A percentile compares a stretch with the other conserved stretches of the same genome.
phyloP scores from a whole-genome alignment of 2,113 vertebrate species.

The Brienomyrus brachyistius region DNA sequence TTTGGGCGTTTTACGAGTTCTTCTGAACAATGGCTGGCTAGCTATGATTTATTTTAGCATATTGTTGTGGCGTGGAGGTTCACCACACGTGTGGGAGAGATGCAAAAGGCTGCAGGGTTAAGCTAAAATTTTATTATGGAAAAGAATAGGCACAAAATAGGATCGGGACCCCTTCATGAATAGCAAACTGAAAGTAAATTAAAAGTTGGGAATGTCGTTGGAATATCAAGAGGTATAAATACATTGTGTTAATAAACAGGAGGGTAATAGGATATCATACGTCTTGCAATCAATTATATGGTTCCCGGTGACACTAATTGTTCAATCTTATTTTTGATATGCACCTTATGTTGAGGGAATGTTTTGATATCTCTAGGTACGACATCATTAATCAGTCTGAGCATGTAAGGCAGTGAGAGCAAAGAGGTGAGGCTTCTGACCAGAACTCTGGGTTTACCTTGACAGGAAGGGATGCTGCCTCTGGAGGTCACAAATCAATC shows the following conservation, averaged over 20 bases:
- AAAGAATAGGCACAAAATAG: not conserved
- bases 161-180: not conserved
- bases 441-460: not conserved
- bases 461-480: conserved; percentile 22
- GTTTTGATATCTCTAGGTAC: not conserved
- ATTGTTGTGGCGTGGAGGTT: not conserved
- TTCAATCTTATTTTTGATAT: not conserved
- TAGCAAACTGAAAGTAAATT: not conserved
- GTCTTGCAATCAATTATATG: not conserved
- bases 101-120: not conserved
- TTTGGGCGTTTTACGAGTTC: not conserved
- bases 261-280: not conserved
- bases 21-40: not conserved
- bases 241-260: not conserved
- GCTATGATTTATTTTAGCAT: not conserved
- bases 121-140: not conserved
- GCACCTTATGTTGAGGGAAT: not conserved
- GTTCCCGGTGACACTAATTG: not conserved
- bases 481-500: conserved; percentile 48
- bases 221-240: not conserved
- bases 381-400: not conserved
- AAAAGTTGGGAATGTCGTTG: not conserved
- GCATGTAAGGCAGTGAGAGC: not conserved
- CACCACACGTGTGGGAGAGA: not conserved
- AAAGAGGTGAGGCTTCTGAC: not conserved